phyloP scores from a whole-genome alignment of 2,888 invertebrate species.

The Nemotelus pantherinus region DNA sequence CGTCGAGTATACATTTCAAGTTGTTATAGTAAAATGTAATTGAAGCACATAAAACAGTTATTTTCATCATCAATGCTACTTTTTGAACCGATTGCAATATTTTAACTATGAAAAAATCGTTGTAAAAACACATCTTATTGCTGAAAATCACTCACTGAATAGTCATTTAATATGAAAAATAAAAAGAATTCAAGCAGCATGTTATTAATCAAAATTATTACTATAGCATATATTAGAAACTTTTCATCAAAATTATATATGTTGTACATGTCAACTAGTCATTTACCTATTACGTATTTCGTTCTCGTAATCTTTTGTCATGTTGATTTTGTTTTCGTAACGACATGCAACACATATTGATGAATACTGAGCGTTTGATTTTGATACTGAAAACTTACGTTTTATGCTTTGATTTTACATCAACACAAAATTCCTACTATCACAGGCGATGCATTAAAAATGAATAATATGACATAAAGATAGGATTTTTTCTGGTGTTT shows the following conservation, averaged over 20 bases:
- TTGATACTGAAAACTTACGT: constrained; percentile 1
- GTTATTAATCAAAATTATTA: too few relatives aligned
- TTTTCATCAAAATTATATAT: too few relatives aligned
- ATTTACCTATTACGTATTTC: constrained; percentile 29
- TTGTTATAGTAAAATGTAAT: constrained; percentile 12
- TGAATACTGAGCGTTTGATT: background rate
- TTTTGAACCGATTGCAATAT: constrained; percentile 17
- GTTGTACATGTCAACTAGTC: background rate
- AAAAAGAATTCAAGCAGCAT: constrained; percentile 7
- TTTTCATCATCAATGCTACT: constrained; percentile 3
- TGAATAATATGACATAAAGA: background rate
- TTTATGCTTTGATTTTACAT: constrained; percentile 40
- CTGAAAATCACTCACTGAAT: constrained; percentile 14
- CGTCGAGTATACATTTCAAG: constrained; percentile 41
- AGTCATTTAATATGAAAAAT: background rate
- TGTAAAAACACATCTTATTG: constrained; percentile 34
- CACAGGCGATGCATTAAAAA: constrained; percentile 50
- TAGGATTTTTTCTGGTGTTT: constrained; percentile 33
- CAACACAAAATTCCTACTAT: constrained; percentile 50
- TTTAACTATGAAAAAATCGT: constrained; percentile 31
- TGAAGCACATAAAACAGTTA: constrained; percentile 35
- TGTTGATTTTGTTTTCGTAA: background rate
- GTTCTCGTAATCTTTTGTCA: too few relatives aligned
- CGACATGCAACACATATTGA: constrained; percentile 11
- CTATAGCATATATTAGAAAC: too few relatives aligned